phyloP scores from a whole-genome alignment of 2,113 vertebrate genomes.

The Paraplagusia blochii region DNA sequence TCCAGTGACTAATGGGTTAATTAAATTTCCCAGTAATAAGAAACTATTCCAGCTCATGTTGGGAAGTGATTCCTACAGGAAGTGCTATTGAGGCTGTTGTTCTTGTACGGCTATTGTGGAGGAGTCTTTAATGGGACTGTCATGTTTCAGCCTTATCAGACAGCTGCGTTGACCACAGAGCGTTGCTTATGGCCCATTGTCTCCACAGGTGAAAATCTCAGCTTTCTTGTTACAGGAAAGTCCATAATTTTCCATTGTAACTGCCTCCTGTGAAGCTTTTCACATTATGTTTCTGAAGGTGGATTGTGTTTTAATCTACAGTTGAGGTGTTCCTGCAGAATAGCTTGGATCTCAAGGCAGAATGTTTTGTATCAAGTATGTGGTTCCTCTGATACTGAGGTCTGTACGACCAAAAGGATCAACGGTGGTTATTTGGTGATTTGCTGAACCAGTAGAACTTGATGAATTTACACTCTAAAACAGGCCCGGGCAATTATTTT shows the following conservation, averaged over 20 bases:
- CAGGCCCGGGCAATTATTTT: too few relatives aligned
- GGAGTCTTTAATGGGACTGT: conserved; percentile 18
- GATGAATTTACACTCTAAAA: too few relatives aligned
- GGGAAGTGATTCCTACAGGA: conserved; percentile 5
- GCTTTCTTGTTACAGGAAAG: conserved; percentile 43
- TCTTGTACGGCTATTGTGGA: conserved; percentile 26
- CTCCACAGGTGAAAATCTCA: conserved; percentile 46
- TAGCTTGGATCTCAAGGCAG: too few relatives aligned
- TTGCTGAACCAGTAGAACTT: too few relatives aligned
- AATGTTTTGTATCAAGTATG: too few relatives aligned
- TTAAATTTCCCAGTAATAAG: conserved; percentile 16
- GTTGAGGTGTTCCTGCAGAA: conserved; percentile 8
- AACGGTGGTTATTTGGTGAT: too few relatives aligned
- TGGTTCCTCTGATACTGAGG: too few relatives aligned
- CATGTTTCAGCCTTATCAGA: conserved; percentile 51
- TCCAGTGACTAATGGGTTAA: conserved; percentile 19
- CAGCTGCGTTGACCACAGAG: conserved; percentile 38
- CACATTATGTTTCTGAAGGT: conserved; percentile 17
- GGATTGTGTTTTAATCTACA: conserved; percentile 5
- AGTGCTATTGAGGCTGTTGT: conserved; percentile 11
- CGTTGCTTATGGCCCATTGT: conserved; percentile 36
- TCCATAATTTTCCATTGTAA: conserved; percentile 52
- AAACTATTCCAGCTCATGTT: conserved; percentile 4
- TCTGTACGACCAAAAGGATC: too few relatives aligned
- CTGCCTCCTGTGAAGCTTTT: conserved; percentile 39